Base-by-base conservation (phyloP, 2,888 invertebrate species). In the Himalopsyche japonica region DNA sequence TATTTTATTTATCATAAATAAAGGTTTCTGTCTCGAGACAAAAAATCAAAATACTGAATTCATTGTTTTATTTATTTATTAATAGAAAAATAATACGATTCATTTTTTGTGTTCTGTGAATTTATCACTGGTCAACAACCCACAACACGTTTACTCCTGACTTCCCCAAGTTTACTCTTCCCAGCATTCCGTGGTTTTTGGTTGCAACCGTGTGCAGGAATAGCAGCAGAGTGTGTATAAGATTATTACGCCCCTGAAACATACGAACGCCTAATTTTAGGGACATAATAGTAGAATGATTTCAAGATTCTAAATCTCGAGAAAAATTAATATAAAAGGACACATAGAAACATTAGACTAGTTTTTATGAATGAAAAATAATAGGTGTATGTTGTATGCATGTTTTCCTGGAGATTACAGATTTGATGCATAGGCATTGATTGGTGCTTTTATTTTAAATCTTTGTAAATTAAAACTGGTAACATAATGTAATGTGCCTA, bases 61-160 rank as follows among this genome's bases (percentile, higher is more conserved):
- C 7, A 57, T 24, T 27, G 70, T 70, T 27, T 70, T 43, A 43
- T 30, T 70, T 27, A 70, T 70, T 70, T 70, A 64, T 64, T 64
- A 3, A 70, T 70, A 70, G 30, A 70, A 78, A 78, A 78, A 78
- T 78, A 78, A 37, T 47, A 47, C n/a, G 43, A 49, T 48, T n/a
- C n/a, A n/a, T n/a, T 79, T 15, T 48, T 47, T 32, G n/a, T 47
- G 48, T 79, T 34, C 27, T 30, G 15, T 64, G 57, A 32, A 80
- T 24, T 32, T 70, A 34, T 84, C 79, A 87, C 76, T 87, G 93
- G 88, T 95, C 94, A 88, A 96, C 94, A 87, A 96, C 94, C 95
- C 97, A 96, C 86, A 97, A 92, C 91, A 98, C 94, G 91, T 98
- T 98, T 87, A 98, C 94, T 82, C 97, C 97, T 80, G 96, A 95